Conservation (phyloP, 2,888 invertebrate species). For the Leptopterna dolabrata region DNA sequence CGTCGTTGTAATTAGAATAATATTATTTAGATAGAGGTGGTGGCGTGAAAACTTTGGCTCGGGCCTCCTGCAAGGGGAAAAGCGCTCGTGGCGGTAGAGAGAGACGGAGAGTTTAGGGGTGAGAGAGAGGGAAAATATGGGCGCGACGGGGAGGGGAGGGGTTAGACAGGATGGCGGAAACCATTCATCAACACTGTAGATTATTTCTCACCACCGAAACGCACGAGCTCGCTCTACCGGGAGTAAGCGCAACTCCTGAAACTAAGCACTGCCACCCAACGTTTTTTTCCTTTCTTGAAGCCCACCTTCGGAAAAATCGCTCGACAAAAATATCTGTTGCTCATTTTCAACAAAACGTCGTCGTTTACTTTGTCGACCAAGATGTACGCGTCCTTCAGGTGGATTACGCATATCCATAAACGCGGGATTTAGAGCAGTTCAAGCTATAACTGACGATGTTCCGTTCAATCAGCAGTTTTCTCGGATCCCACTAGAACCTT, state of each 20-base stretch:
- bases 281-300: not conserved
- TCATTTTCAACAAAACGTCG: too few species aligned
- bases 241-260: conserved; percentile 16
- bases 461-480: too few species aligned
- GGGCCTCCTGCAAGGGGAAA: not conserved
- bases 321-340: too few species aligned
- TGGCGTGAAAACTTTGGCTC: not conserved
- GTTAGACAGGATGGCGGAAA: conserved; percentile 47
- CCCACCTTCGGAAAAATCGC: not conserved
- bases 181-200: conserved; percentile 48
- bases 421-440: too few species aligned
- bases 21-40: not conserved
- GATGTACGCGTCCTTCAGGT: too few species aligned
- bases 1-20: not conserved
- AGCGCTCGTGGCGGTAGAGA: not conserved
- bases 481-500: too few species aligned
- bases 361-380: too few species aligned
- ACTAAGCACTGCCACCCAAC: not conserved
- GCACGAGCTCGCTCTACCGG: not conserved
- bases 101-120: not conserved
- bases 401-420: too few species aligned
- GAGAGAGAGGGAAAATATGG: not conserved
- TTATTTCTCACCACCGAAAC: conserved; percentile 50
- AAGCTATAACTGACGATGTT: too few species aligned
- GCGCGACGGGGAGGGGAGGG: not conserved